A percentile compares a stretch with the other conserved stretches of the same genome.
phyloP scores from a whole-genome alignment of 1,140 invertebrate genomes.

The Spodoptera frugiperda region DNA sequence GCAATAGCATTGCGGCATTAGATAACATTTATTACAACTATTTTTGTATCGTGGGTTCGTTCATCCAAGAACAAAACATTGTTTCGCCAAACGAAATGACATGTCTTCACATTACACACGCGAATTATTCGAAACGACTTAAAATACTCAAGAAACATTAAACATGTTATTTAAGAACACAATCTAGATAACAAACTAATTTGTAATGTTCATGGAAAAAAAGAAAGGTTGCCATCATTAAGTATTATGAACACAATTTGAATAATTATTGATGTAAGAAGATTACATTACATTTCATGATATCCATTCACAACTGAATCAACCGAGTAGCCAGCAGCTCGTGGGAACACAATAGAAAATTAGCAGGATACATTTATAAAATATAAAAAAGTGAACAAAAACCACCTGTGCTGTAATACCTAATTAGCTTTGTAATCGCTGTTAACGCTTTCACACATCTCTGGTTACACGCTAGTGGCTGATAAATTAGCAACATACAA shows the following conservation, averaged over 20 bases:
- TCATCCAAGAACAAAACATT: neutral
- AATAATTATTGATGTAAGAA: conserved; percentile 61
- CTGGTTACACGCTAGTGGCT: conserved; percentile 18
- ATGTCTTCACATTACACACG: neutral
- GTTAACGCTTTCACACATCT: conserved; percentile 41
- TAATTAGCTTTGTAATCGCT: conserved; percentile 48
- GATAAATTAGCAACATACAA: conserved; percentile 3
- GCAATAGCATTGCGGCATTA: too few relatives aligned
- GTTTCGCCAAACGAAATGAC: neutral
- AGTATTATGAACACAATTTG: conserved; percentile 63
- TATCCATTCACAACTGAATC: conserved; percentile 37
- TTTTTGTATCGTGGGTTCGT: too few relatives aligned
- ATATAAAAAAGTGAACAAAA: conserved; percentile 53
- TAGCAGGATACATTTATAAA: conserved; percentile 59
- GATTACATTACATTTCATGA: neutral
- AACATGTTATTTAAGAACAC: conserved; percentile 42
- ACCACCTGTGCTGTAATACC: conserved; percentile 53
- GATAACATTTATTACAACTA: too few relatives aligned
- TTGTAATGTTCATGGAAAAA: conserved; percentile 46
- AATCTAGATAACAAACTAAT: conserved; percentile 55
- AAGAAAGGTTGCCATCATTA: conserved; percentile 52
- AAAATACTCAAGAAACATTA: conserved; percentile 26
- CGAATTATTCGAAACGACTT: conserved; percentile 10
- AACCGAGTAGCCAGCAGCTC: conserved; percentile 66
- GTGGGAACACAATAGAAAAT: conserved; percentile 73